Base-by-base conservation (phyloP, 1,140 invertebrate species). In the Euwallacea similis region DNA sequence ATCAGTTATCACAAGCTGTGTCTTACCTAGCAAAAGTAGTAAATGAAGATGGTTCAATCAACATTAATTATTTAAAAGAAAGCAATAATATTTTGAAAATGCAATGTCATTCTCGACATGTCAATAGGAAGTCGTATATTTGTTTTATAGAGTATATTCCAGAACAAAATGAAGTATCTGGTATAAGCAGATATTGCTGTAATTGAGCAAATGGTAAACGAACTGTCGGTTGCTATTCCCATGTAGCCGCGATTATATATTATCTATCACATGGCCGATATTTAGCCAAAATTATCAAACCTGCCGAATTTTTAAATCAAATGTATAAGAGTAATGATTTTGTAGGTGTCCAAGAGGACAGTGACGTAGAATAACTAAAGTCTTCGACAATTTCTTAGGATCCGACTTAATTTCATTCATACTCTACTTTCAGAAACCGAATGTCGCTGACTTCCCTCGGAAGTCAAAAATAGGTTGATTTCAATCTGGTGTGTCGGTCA, bases 31-130 rank as follows among this genome's bases (percentile, higher is more conserved):
- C 13, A 50, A 6, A 50, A 13, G 13, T 50, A 50, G 21, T 33
- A 33, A 33, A 33, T 33, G 21, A 33, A 33, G 21, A 33, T 33
- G 21, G 21, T 33, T 33, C 9, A 50, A 13, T 50, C 9, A 50
- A 50, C 46, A 13, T 50, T 50, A 50, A 50, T 50, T 50, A 50
- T 13, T 50, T 50, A 50, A 50, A 50, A 50, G 9, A 50, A 50
- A 50, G 13, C 46, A 50, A 10, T 2, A 50, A 10, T 50, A 13
- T 50, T 50, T 50, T 50, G 46, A 50, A 13, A 50, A 50, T 50
- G 46, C 13, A 50, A 50, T 50, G 9, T 50, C 46, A 50, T 13
- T 50, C 46, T 50, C 9, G 13, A 13, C 46, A 50, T 50, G 9
- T 50, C 13, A 50, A 50, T 50, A 10, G 46, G 46, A 50, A 50